Base-by-base conservation (phyloP, 2,888 invertebrate genomes). In the Cosmia pyralina region DNA sequence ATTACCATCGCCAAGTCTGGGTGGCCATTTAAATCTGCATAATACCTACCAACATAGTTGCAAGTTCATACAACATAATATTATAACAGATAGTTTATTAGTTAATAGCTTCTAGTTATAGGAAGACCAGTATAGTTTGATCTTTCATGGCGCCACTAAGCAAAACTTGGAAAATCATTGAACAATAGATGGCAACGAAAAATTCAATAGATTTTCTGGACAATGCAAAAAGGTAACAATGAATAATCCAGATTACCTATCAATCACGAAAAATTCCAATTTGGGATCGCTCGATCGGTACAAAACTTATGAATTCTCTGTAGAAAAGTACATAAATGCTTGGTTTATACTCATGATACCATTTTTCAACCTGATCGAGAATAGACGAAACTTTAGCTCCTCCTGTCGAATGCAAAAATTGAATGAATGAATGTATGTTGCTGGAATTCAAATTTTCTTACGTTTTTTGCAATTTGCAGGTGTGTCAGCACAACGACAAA, bases 1-100 rank as follows among this genome's bases (percentile, higher is more conserved):
- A 17, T 44, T 22, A 44, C 60, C 11, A 62, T 11, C 46, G 4
- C 4, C 6, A 28, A 34, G 60, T 62, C 60, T 55, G 44, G 50
- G 46, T 60, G 60, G 55, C 15, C 44, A 46, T 46, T 68, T 8
- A 19, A 68, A 59, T 53, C 19, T 53, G 68, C 46, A 48, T 48
- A 28, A n/a, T 28, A 55, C 11, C 46, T 41, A 41, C 19, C 11
- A 62, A 41, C 57, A 50, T 22, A 50, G 19, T 41, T 44, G 34
- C n/a, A n/a, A 53, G 6, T 34, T 19, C 22, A 52, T 34, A 34
- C 0, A 68, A 8, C 13, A 41, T 22, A 28, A 2, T 28, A 28
- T 28, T 28, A n/a, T 17, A 46, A 50, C 19, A 50, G 17, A 41
- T 10, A 41, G 19, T 13, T 69, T 69, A 59, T 5, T 59, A n/a